Evolutionary conservation across 2,113 vertebrate species (phyloP), one percentile per base, ranked within the genome.

Genomic region (Eulacestoma nigropectus): DNA sequence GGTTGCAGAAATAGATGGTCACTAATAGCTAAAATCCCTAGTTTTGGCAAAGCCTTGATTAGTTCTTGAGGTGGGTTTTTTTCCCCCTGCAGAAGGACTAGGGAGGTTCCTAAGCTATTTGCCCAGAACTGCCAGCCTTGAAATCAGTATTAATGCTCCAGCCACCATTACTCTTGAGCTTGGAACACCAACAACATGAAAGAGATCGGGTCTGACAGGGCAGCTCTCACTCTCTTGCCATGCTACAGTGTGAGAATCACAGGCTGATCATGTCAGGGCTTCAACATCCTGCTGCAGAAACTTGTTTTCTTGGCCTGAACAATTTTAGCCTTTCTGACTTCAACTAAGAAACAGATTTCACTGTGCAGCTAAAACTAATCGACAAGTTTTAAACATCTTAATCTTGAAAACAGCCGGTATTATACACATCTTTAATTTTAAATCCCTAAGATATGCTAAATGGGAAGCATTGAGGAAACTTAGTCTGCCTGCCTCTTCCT

Each of bases 281-380:
- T 69, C 2, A 0, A 20, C 6, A 7, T 39, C 37, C 39, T 0
- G 1, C 74, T 68, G 60, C 73, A 60, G 69, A 14, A 44, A 8
- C 65, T 79, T 73, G 9, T 84, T 84, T 69, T 41, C 60, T 78
- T 41, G 32, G 17, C 41, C 89, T 68, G 30, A 52, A 49, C 33
- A 25, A 20, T 77, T 85, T 76, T 56, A 84, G 32, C 27, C 47
- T 33, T 63, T 84, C 37, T 65, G 44, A 35, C 53, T 60, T 93
- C 15, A 77, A 17, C 33, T 79, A 42, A 74, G 56, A 74, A 72
- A 21, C 20, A 63, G 47, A 78, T 89, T 89, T 83, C 47, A 44
- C 74, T 90, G 50, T 25, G 50, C 55, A 89, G 53, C 62, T 89
- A 73, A 67, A 88, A 65, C 32, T 77, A 57, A 68, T 67, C 0